Base-by-base conservation (phyloP, 2,888 invertebrate genomes). In the Quadriops clusia region DNA sequence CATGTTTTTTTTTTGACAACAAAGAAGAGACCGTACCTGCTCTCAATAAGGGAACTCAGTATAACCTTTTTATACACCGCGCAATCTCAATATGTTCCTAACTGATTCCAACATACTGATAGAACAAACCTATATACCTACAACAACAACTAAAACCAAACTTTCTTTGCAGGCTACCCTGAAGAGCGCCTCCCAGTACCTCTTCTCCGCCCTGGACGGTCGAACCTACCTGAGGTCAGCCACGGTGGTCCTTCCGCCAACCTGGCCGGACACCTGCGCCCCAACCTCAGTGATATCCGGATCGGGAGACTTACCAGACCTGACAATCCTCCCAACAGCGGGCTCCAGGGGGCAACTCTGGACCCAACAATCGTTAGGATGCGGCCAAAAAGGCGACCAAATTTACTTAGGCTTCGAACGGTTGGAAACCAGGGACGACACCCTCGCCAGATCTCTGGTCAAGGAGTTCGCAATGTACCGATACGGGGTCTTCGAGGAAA, bases 401-500 rank as follows among this genome's bases (percentile, higher is more conserved):
- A 68, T 75, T 25, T 70, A 65, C 43, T 39, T 71, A 12, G 58
- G 63, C 24, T 62, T 61, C 41, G 56, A 60, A 23, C 46, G 52
- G n/a, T 50, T 70, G 21, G 47, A 55, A 36, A 36, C 38, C 11
- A 43, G 44, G 16, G 58, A 60, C 36, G 45, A 51, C 16, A 50
- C 47, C 28, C 45, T 65, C 28, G 59, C 61, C 56, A 44, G 29
- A 37, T 54, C 64, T 7, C 46, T 77, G 17, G 64, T 73, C 1
- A 68, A 69, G 43, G 70, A 77, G 45, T 77, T 74, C 65, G 70
- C 72, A 3, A 75, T 72, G 56, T 74, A 72, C 46, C 66, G 76
- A 1, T 78, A 75, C 56, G 77, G 77, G 3, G 68, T 77, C 3
- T 77, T 75, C 51, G 75, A 76, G 43, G 77, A 77, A 51, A 66